phyloP scores from a whole-genome alignment of 1,140 invertebrate genomes.

The Leptinotarsa defecta region DNA sequence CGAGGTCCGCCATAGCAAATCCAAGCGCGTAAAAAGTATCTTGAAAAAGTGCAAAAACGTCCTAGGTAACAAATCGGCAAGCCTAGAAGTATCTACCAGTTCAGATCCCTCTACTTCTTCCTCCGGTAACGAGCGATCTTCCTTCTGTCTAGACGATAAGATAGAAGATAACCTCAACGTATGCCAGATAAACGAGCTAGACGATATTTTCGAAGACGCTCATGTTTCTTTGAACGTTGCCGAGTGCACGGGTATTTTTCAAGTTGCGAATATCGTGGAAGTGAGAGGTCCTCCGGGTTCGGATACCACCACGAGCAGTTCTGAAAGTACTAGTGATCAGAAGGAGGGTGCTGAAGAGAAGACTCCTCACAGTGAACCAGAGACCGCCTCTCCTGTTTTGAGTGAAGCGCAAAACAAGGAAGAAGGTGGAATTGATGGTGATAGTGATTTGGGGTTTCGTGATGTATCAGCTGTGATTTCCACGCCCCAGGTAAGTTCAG shows the following conservation, averaged over 20 bases:
- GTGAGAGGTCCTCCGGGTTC: constrained; percentile 31
- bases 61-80: constrained; percentile 43
- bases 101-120: constrained; percentile 28
- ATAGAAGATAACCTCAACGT: constrained; percentile 40
- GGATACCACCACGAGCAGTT: background rate
- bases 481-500: background rate
- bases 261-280: constrained; percentile 47
- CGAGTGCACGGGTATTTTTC: constrained; percentile 25
- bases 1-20: constrained; percentile 56
- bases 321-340: background rate
- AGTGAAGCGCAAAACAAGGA: constrained; percentile 43
- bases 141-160: constrained; percentile 40
- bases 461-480: background rate
- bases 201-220: constrained; percentile 45
- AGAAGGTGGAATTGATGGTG: constrained; percentile 34
- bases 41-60: constrained; percentile 60
- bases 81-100: constrained; percentile 30
- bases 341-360: constrained; percentile 12
- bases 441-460: constrained; percentile 1
- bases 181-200: constrained; percentile 47
- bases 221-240: constrained; percentile 17
- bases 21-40: constrained; percentile 59
- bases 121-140: constrained; percentile 32
- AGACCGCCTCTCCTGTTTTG: constrained; percentile 42
- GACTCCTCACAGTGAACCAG: background rate